phyloP scores from a whole-genome alignment of 2,888 invertebrate species.

The Hemithea aestivaria region DNA sequence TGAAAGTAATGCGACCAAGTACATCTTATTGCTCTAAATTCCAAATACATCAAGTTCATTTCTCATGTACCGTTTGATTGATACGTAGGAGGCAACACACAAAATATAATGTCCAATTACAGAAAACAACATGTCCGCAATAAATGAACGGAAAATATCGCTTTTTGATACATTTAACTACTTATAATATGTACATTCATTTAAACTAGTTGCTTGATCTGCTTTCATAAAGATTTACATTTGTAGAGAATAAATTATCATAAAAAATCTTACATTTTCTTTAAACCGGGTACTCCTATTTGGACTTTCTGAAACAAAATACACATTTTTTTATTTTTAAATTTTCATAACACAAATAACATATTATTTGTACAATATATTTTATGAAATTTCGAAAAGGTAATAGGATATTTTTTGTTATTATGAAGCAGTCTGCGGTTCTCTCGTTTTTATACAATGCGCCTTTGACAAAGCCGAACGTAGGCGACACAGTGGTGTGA shows the following conservation, averaged over 20 bases:
- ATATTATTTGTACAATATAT: no score
- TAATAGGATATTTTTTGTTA: no score
- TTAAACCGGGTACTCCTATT: conserved; percentile 36
- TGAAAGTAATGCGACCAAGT: neutral
- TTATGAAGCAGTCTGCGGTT: conserved; percentile 28
- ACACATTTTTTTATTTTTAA: neutral
- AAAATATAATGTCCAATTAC: conserved; percentile 46
- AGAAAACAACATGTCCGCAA: conserved; percentile 43
- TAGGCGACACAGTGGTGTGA: conserved; percentile 72
- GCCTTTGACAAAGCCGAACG: conserved; percentile 73
- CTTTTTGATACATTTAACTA: conserved; percentile 30
- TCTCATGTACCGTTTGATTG: conserved; percentile 27
- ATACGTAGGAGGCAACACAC: conserved; percentile 44
- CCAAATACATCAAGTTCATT: neutral
- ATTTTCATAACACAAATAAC: no score
- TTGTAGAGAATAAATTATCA: conserved; percentile 33
- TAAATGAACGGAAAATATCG: conserved; percentile 38
- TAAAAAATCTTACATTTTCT: conserved; percentile 54
- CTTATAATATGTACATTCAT: no score
- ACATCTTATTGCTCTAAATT: conserved; percentile 6
- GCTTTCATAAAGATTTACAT: conserved; percentile 40
- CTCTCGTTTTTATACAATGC: conserved; percentile 61
- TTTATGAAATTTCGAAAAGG: no score
- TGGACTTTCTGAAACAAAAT: conserved; percentile 65
- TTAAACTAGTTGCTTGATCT: no score